Conservation (phyloP, 2,113 vertebrate species). For the Pelecanoides urinatrix region DNA sequence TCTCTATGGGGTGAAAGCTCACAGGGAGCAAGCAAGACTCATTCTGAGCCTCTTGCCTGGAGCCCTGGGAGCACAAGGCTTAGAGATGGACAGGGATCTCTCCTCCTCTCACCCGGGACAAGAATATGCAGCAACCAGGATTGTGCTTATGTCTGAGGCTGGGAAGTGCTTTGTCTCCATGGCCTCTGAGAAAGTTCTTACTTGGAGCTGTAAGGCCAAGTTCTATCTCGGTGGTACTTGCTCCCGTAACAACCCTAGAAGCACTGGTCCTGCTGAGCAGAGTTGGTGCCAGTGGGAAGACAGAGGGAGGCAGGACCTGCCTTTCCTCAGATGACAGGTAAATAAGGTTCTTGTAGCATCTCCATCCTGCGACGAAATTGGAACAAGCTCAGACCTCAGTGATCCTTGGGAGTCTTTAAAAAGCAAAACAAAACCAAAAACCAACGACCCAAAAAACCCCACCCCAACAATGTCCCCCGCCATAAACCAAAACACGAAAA, state of each 20-base stretch:
- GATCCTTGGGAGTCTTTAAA: neutral
- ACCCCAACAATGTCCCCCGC: too few species aligned
- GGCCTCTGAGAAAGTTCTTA: neutral
- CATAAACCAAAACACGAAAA: neutral
- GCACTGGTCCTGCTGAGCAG: neutral
- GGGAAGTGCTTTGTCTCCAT: neutral
- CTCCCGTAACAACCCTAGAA: neutral
- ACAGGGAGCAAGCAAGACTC: neutral
- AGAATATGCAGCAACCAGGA: neutral
- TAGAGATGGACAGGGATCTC: neutral
- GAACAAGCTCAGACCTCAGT: neutral
- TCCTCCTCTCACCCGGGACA: neutral
- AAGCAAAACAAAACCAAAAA: too few species aligned
- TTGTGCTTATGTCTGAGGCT: neutral
- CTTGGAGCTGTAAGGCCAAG: neutral
- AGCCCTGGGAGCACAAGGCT: neutral
- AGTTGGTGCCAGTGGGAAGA: neutral
- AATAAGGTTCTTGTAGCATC: neutral
- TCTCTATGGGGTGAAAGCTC: neutral
- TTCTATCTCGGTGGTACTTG: neutral
- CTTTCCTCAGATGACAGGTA: neutral
- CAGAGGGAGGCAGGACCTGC: neutral
- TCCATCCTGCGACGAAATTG: neutral
- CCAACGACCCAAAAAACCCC: too few species aligned
- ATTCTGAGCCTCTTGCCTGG: neutral